Evolutionary conservation across 2,888 invertebrate genomes (phyloP), one percentile per base, ranked within the genome.

Genomic region (Calameuta pallipes): DNA sequence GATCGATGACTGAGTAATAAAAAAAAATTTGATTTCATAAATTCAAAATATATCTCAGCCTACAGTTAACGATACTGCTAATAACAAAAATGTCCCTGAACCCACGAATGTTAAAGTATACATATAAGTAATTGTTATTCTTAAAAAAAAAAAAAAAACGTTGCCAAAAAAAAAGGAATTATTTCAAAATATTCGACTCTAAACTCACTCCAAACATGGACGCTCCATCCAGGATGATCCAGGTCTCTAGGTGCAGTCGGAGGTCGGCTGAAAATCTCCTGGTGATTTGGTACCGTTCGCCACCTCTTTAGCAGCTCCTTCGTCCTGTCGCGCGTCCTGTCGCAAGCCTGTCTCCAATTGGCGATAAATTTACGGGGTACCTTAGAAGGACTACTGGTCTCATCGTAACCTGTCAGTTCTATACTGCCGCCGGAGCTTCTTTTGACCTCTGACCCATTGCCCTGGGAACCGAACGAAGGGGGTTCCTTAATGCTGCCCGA

Each of bases 291-390:
- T 80, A 95, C 91, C 11, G 95, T 95, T 85, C 95, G 91, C 95
- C 95, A 95, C 84, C 95, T 92, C 89, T 95, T 95, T 85, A 96
- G 90, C 80, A 96, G 92, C 86, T 96, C 96, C 87, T 95, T 95
- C 6, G 96, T 96, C 88, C 94, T 94, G 87, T 95, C 95, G 88
- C 94, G 95, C 36, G 96, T 96, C 88, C 95, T 94, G 90, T 95
- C 96, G 91, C 96, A 96, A 86, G 95, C 96, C 85, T 95, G 94
- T 83, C 94, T 93, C 95, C 95, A 96, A 87, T 95, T 95, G 11
- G 94, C 93, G 89, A 96, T 95, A 89, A 95, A 95, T 89, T 95
- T 95, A 76, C 94, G 92, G 6, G 95, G 95, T 80, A 95, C 94
- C 86, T 94, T 94, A 68, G 94, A 92, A 78, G 94, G 73, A 3